Evolutionary conservation across 1,140 invertebrate species (phyloP).

Genomic region (Melanaphis sacchari): DNA sequence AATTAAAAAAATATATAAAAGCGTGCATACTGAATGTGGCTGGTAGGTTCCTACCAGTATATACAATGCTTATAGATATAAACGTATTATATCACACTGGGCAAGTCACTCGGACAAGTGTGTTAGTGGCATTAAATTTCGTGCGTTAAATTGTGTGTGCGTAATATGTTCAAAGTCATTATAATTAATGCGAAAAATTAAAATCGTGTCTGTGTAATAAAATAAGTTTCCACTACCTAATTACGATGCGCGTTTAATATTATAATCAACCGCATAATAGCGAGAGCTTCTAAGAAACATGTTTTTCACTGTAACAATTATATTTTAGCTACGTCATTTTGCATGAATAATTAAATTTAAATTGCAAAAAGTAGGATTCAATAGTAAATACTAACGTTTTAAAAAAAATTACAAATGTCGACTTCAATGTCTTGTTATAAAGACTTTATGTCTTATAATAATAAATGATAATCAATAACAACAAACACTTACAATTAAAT

Average conservation of each 20-base stretch:
- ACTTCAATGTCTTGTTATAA: background rate
- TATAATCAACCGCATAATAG: background rate
- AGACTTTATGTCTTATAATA: background rate
- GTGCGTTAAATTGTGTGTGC: background rate
- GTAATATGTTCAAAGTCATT: conserved; percentile 8
- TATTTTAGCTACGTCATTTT: background rate
- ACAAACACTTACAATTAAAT: background rate
- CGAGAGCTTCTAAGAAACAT: background rate
- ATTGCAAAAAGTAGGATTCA: background rate
- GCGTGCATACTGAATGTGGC: background rate
- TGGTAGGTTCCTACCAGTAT: background rate
- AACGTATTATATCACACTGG: background rate
- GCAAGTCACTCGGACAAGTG: background rate
- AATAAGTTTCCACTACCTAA: background rate
- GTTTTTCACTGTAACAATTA: background rate
- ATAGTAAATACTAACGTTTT: background rate
- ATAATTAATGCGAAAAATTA: conserved; percentile 5
- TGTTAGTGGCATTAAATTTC: background rate
- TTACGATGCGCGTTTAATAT: background rate
- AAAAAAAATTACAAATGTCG: background rate
- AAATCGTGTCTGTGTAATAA: background rate
- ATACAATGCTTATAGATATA: background rate
- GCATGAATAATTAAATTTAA: background rate
- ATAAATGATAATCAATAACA: background rate
- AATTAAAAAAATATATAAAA: background rate